Base-by-base conservation (phyloP, 2,888 invertebrate genomes). In the Macaria notata region DNA sequence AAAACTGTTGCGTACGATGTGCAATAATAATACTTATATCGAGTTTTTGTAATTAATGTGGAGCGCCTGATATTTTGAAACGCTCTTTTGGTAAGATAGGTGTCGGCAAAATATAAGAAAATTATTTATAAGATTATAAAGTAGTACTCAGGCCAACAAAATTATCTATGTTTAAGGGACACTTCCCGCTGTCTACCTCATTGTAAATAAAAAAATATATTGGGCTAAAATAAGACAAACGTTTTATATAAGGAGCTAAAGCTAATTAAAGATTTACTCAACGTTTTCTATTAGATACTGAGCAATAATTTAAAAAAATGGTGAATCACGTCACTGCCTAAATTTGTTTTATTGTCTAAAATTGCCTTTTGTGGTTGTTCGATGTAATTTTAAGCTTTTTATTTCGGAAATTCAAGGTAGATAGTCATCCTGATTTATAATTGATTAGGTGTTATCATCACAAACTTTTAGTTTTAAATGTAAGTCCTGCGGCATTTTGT, bases 171-270 rank as follows among this genome's bases (percentile, higher is more conserved):
- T 61, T 64, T 69, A 83, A 76, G 84, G 84, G 81, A 73, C 66
- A 66, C 62, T 70, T 75, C 88, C 88, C 86, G 66, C 72, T 76
- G 84, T 86, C 90, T 91, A 89, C 90, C 90, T 91, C 90, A 89
- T 86, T 91, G 88, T 90, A 89, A 75, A 88, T 89, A 88, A 75
- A 75, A 68, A 68, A 72, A 56, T 63, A 70, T 77, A 83, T 86
- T 89, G 84, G 85, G 84, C 86, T 88, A 85, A 83, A 84, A 69
- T 86, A 87, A 85, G 82, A 76, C 44, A 76, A 78, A 59, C 43
- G 33, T 62, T 62, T 51, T 59, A 69, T 79, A 71, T 75, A 75
- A 71, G 80, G 81, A 79, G 79, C 76, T 77, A 73, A 74, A 79
- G 79, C 76, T 77, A 73, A 74, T 70, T 73, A 78, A 76, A 77